A percentile compares a stretch with the other conserved stretches of the same genome.
phyloP scores from a whole-genome alignment of 2,888 invertebrate genomes.

The Drosophila diplacantha region DNA sequence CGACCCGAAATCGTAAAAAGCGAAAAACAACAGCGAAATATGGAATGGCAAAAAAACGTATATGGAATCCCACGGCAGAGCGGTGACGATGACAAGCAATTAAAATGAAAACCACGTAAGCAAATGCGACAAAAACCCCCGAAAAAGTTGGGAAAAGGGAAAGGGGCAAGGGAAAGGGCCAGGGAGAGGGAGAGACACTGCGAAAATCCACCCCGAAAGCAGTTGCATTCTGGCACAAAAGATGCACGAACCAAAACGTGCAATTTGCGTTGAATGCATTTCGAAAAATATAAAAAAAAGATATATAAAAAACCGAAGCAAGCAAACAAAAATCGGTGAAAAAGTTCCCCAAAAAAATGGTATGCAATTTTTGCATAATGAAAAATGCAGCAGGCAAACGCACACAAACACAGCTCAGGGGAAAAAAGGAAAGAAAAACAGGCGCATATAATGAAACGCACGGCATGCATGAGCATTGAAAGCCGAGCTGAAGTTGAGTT shows the following conservation, averaged over 20 bases:
- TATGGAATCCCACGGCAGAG: conserved; percentile 12
- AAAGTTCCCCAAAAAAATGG: conserved; percentile 57
- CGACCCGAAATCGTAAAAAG: conserved; percentile 36
- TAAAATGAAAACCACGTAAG: conserved; percentile 72
- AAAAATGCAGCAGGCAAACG: conserved; percentile 70
- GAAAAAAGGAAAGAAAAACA: background rate
- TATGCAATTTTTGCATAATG: conserved; percentile 72
- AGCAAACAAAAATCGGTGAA: conserved; percentile 55
- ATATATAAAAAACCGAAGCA: background rate
- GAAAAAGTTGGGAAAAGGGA: conserved; percentile 38
- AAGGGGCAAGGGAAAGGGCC: conserved; percentile 25
- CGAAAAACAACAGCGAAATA: conserved; percentile 12
- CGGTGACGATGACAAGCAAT: conserved; percentile 58
- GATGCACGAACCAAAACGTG: conserved; percentile 68
- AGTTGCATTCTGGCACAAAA: conserved; percentile 52
- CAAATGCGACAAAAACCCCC: conserved; percentile 61
- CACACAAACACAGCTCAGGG: conserved; percentile 12
- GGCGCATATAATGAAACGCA: conserved; percentile 58
- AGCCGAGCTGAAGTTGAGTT: conserved; percentile 60
- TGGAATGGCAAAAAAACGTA: conserved; percentile 4
- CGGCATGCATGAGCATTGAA: conserved; percentile 61
- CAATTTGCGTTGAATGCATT: conserved; percentile 71
- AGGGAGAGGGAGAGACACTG: conserved; percentile 46
- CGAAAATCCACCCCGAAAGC: conserved; percentile 49
- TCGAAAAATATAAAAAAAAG: conserved; percentile 47